Base-by-base conservation (phyloP, 2,888 invertebrate genomes). In the Pristionchus exspectatus region DNA sequence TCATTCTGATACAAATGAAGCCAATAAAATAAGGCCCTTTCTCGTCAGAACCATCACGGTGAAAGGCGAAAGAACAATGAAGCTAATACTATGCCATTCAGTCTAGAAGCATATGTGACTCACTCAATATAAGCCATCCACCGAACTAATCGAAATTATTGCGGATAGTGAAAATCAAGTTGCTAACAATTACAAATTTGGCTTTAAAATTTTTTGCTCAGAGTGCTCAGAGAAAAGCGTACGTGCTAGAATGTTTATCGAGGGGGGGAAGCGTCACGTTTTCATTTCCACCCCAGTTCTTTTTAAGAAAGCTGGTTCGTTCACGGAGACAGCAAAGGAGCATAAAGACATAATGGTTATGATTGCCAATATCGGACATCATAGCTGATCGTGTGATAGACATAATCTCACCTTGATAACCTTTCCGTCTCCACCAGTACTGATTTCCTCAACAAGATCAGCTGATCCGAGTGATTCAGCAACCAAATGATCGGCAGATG, bases 401-500 rank as follows among this genome's bases (percentile, higher is more conserved):
- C 16, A 21, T 12, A 27, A 14, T 14, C 63, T 72, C 94, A 97
- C 97, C 96, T 98, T 98, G 59, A 98, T 97, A 95, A 98, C 97
- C 95, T 98, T 97, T 92, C 95, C 95, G 69, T 97, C 97, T 90
- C 97, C 97, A 90, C 98, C 97, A 92, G 98, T 97, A 93, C 97
- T 97, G 54, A 98, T 96, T 96, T 99, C 98, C 95, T 99, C 98
- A 4, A 98, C 98, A 86, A 98, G 96, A 93, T 99, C 99, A 12
- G 99, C 99, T 91, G 96, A 96, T 16, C 97, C 97, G 54, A 99
- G 96, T 95, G 97, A 97, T 95, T 99, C 99, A 27, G 98, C 96
- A 0, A 97, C 96, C 95, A 99, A 99, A 95, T 99, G 99, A 96
- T 99, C 99, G 91, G 99, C 96, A n/a, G 98, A 98, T 10, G 99